These are phyloP conservation scores for Lamellibrachia columna DNA, from an alignment of 2,888 invertebrate genomes.

Conservation along the genomic window DNA sequence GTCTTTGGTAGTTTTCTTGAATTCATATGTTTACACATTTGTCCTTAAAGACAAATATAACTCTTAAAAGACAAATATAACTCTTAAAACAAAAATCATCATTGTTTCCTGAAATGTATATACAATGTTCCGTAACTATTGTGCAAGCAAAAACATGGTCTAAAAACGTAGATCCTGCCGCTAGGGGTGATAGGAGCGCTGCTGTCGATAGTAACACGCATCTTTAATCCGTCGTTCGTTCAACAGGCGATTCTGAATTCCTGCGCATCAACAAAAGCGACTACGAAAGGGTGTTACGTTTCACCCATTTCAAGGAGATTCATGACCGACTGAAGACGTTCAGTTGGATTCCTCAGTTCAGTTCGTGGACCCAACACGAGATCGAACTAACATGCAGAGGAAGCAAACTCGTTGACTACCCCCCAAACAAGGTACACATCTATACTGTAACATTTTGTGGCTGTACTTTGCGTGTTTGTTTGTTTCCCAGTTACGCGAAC, in stretches of 20 bases:
- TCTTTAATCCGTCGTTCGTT: background rate
- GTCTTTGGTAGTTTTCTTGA: too few species aligned
- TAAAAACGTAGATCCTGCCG: too few species aligned
- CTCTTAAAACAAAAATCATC: too few species aligned
- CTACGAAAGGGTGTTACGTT: slow-evolving; percentile 47
- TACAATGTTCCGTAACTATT: too few species aligned
- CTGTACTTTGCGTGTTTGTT: background rate
- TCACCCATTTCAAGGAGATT: slow-evolving; percentile 44
- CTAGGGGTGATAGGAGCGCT: too few species aligned
- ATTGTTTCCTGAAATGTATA: too few species aligned
- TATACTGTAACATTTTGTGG: too few species aligned
- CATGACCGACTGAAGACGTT: slow-evolving; percentile 42
- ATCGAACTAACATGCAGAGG: slow-evolving; percentile 36
- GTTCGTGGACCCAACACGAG: slow-evolving; percentile 44
- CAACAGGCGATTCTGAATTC: slow-evolving; percentile 45
- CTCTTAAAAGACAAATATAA: too few species aligned
- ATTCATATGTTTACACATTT: too few species aligned
- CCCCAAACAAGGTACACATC: slow-evolving; percentile 42
- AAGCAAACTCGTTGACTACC: slow-evolving; percentile 43
- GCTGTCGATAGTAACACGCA: too few species aligned
- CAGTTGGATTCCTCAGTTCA: slow-evolving; percentile 40
- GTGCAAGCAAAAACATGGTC: too few species aligned
- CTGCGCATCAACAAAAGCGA: slow-evolving; percentile 49
- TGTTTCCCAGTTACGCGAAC: background rate
- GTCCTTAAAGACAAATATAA: too few species aligned